Base-by-base conservation (phyloP, 2,888 invertebrate genomes). In the Plebejus melissa region DNA sequence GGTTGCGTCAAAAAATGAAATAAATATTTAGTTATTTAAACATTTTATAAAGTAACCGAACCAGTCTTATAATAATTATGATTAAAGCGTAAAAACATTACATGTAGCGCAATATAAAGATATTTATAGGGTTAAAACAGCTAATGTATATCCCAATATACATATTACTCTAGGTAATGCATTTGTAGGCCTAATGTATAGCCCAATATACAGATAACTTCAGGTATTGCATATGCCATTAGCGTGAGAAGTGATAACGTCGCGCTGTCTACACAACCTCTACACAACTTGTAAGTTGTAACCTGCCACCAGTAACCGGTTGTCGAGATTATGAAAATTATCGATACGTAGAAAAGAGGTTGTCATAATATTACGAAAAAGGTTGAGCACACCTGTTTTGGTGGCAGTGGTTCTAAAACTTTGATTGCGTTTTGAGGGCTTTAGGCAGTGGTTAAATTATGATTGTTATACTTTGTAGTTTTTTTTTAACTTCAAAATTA, bases 291-390 rank as follows among this genome's bases (percentile, higher is more conserved):
- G 71, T 22, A 28, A 13, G 16, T 11, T 28, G 71, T 22, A 28
- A 13, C 36, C 71, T 46, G 71, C 71, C 38, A 36, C 69, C 11
- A 16, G 71, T 46, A 46, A 71, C 46, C 71, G 71, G 71, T 71
- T 46, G 46, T 41, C n/a, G 28, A 41, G 71, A 46, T 71, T 71
- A 71, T 46, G 71, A 71, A 71, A 46, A 46, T 71, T 71, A 71
- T 71, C 46, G 46, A 22, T 46, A 28, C 46, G 22, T 22, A 46
- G 22, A 46, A 28, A 71, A 46, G 28, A 46, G n/a, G 28, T 46
- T 46, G 71, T 71, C 41, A 71, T 71, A 46, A 41, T 41, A 41
- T 71, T 41, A 71, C 71, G 65, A 32, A 65, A 65, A 65, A 36
- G 32, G 65, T 65, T 32, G 32, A 32, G 65, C 32, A 32, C 32